Evolutionary conservation across 2,113 vertebrate species (phyloP).

Genomic region (Podilymbus podiceps): DNA sequence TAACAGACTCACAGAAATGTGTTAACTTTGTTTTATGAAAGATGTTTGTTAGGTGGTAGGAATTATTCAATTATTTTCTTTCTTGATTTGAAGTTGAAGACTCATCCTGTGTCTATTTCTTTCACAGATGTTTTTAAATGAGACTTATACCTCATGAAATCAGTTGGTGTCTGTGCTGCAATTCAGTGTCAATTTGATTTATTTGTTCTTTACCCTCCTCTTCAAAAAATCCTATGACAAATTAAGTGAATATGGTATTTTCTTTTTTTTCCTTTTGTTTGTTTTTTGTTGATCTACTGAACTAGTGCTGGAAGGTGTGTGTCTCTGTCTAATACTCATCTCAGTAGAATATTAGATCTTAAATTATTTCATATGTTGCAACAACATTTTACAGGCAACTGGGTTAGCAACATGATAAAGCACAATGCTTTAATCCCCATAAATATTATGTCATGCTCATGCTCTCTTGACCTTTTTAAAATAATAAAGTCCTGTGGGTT

Average conservation of each 20-base stretch:
- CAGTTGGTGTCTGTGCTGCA: constrained; percentile 33
- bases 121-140: constrained; percentile 40
- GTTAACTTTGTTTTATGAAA: background rate
- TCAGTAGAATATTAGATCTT: background rate
- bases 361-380: constrained; percentile 12
- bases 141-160: constrained; percentile 55
- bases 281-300: background rate
- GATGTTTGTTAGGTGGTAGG: background rate
- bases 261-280: background rate
- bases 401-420: background rate
- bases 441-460: background rate
- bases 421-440: background rate
- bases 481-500: background rate
- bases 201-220: constrained; percentile 47
- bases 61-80: background rate
- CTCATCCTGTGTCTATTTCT: background rate
- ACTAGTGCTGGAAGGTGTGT: constrained; percentile 8
- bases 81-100: constrained; percentile 10
- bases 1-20: background rate
- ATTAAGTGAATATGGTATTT: background rate
- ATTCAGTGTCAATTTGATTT: constrained; percentile 46
- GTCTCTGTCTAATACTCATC: constrained; percentile 29
- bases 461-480: background rate
- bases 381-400: constrained; percentile 13
- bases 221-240: constrained; percentile 10